Evolutionary conservation across 2,113 vertebrate genomes (phyloP).

Genomic region (Brachionichthys hirsutus): DNA sequence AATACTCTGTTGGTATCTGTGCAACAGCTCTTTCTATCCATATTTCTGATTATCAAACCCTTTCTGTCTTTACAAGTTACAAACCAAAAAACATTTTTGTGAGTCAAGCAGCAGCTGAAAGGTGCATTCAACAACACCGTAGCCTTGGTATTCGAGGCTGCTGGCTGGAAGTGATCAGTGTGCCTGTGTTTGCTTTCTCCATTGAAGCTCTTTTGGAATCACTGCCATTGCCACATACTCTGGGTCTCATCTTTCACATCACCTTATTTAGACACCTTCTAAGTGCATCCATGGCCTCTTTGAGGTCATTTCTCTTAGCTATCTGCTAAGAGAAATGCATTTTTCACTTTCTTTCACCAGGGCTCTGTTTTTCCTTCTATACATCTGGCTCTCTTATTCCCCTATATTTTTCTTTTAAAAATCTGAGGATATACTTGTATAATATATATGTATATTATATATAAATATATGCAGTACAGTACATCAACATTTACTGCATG

Average conservation of each 20-base stretch:
- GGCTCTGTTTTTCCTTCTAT: slow-evolving; percentile 8
- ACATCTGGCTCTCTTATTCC: background rate
- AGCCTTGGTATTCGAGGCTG: background rate
- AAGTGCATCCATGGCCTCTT: slow-evolving; percentile 42
- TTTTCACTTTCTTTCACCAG: slow-evolving; percentile 45
- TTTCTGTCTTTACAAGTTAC: background rate
- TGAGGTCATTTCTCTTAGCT: slow-evolving; percentile 68
- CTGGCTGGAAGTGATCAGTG: slow-evolving; percentile 23
- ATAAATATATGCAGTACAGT: no score
- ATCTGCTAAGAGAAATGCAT: slow-evolving; percentile 45
- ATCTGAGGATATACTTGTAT: background rate
- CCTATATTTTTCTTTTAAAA: slow-evolving; percentile 5
- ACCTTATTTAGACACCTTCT: slow-evolving; percentile 54
- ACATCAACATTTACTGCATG: no score
- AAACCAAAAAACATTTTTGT: slow-evolving; percentile 15
- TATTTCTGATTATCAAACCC: background rate
- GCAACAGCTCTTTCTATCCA: no score
- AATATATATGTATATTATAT: no score
- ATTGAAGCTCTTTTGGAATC: slow-evolving; percentile 40
- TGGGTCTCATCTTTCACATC: slow-evolving; percentile 52
- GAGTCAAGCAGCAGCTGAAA: slow-evolving; percentile 11
- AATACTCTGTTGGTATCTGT: no score
- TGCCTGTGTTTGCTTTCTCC: background rate
- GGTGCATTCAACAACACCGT: background rate
- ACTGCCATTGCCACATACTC: slow-evolving; percentile 37